Evolutionary conservation across 2,888 invertebrate genomes (phyloP), one percentile per base, ranked within the genome.

Genomic region (Seira sanloemensis): DNA sequence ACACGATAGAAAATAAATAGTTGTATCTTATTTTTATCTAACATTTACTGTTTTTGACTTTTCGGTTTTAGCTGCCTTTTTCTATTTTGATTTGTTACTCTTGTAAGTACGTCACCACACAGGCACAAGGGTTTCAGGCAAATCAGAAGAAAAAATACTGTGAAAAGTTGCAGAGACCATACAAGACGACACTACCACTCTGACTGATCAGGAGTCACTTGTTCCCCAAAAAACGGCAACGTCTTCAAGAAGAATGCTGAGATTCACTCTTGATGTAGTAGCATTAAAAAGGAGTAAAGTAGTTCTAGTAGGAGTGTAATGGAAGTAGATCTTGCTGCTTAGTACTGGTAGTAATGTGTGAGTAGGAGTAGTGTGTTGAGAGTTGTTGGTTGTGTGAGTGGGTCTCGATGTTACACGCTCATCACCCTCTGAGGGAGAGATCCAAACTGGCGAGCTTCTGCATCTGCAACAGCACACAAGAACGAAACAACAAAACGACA

Each of bases 381-480:
- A 75, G 75, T 75, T 81, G 75, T 69, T 62, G 19, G 75, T 75
- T 81, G 75, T 62, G 82, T 82, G 83, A 83, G 83, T 78, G 83
- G 78, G 78, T 81, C 85, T 87, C 83, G 84, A 72, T 84, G 76
- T 84, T 79, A 84, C 84, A 86, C 87, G 86, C 87, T 88, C 88
- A 62, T 62, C 62, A 88, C 88, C 87, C 88, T 88, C 76, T 86
- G 87, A 88, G 87, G 87, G 88, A 87, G 86, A 88, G 88, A 87
- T 88, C 83, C 84, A 85, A 83, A 88, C 88, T 87, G 88, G 86
- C 78, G 82, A 84, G 80, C 66, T 84, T 86, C 86, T 75, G 80
- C 87, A 87, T 85, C 87, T 87, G 87, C 78, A 86, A 86, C 74
- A 86, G 62, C 76, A 86, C 78, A 86, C 54, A 85, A 80, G 46